These are phyloP conservation scores for Drosophila borealis DNA, from an alignment of 2,888 invertebrate species.

Conservation along the genomic window DNA sequence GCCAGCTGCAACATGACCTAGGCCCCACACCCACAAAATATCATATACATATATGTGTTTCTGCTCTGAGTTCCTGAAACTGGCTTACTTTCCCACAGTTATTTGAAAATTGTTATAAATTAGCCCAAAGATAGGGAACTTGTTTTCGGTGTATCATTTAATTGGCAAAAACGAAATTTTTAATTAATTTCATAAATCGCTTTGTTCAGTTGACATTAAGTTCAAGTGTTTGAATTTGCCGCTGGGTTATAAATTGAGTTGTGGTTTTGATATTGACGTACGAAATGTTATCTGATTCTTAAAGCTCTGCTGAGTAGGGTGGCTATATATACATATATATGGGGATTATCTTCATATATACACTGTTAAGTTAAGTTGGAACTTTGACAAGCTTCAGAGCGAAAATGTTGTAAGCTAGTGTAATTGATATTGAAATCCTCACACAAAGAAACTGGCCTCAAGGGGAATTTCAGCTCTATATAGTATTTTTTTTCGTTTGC, in stretches of 20 bases:
- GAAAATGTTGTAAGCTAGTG: neutral
- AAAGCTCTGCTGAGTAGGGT: no score
- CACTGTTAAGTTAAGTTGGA: no score
- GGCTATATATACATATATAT: no score
- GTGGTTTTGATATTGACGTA: neutral
- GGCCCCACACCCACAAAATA: constrained; percentile 6
- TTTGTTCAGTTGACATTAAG: constrained; percentile 27
- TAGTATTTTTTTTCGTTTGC: constrained; percentile 10
- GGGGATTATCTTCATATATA: no score
- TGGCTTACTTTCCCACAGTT: constrained; percentile 48
- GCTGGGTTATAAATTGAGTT: constrained; percentile 38
- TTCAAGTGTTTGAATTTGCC: constrained; percentile 46
- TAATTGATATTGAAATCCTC: neutral
- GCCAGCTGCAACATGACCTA: constrained; percentile 16
- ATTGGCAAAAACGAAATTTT: constrained; percentile 22
- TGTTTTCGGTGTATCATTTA: constrained; percentile 38
- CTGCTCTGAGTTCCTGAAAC: constrained; percentile 24
- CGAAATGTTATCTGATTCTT: neutral
- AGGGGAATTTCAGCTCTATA: neutral
- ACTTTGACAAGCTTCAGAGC: no score
- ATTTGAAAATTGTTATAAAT: constrained; percentile 45
- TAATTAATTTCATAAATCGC: constrained; percentile 37
- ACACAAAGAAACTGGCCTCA: constrained; percentile 16
- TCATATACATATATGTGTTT: constrained; percentile 9
- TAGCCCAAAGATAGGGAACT: constrained; percentile 29